Conservation (phyloP, 2,113 vertebrate species). For the Galbula dea region DNA sequence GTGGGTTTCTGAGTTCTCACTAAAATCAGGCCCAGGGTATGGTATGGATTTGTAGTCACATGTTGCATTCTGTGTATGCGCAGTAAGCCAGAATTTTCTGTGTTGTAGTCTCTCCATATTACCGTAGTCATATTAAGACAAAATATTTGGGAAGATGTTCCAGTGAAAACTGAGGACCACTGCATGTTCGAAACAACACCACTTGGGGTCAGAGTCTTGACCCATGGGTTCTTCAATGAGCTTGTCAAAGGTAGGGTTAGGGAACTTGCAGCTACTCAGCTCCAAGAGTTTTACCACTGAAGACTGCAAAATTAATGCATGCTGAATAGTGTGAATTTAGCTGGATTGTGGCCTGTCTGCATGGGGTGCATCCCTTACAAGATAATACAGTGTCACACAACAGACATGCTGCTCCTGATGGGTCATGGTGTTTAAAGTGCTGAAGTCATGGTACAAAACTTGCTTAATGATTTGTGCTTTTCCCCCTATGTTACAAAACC, state of each 20-base stretch:
- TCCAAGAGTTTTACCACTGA: not conserved
- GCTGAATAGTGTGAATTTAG: not conserved
- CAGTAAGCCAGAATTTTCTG: not conserved
- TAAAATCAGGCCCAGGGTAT: not conserved
- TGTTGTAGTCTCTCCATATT: not conserved
- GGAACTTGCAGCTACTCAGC: not conserved
- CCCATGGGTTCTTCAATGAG: not conserved
- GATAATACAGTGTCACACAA: not conserved
- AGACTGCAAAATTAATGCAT: not conserved
- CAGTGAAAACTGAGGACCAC: not conserved
- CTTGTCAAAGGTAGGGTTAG: fast-evolving
- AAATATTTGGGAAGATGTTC: not conserved
- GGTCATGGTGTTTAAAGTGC: not conserved
- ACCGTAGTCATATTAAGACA: not conserved
- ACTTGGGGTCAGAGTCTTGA: not conserved
- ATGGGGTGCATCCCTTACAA: not conserved
- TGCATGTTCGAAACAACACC: not conserved
- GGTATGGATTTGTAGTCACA: not conserved
- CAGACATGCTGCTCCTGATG: not conserved
- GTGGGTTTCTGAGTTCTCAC: not conserved
- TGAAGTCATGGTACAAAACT: conserved; percentile 35
- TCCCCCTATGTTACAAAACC: conserved; percentile 23
- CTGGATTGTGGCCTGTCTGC: not conserved
- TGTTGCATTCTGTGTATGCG: not conserved
- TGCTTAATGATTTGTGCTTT: conserved; percentile 25